Base-by-base conservation (phyloP, 2,113 vertebrate genomes). In the Xenopus laevis region DNA sequence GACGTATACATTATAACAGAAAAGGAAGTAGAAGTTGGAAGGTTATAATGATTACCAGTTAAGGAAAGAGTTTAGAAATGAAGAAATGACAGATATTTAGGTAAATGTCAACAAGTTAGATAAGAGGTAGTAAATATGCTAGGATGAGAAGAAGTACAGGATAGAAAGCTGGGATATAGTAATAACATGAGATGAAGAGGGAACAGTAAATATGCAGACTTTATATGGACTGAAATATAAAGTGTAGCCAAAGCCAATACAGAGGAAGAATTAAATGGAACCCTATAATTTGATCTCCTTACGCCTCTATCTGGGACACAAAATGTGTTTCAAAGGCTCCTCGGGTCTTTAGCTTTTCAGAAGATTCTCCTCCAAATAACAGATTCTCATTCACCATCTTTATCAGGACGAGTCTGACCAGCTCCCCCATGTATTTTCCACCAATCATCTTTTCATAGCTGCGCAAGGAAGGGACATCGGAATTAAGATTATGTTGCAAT, bases 371-470 rank as follows among this genome's bases (percentile, higher is more conserved):
- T 0, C 86, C 92, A 78, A 98, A 98, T 76, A 98, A 91, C 85
- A 98, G 85, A 75, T 94, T 87, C 81, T 99, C 94, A 2, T 98
- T 95, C 80, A 96, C 93, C 68, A 98, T 89, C 83, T 94, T 95
- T 71, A 99, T 86, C 81, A 98, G 83, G 78, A 98, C 92, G 1
- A 98, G 90, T 65, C 95, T 87, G 58, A 96, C 95, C 27, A 98
- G 89, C 87, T 99, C 97, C 0, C 97, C 97, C 95, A 99, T 97
- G 80, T 98, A 98, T 74, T 98, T 98, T 59, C 96, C 96, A 7
- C 96, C 93, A 17, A 98, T 98, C 84, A 97, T 88, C 88, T 99
- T 99, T 86, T 99, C 96, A 0, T 93, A 98, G 65, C 96, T 99
- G 71, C 13, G 23, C 27, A 27, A 16, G 4, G 16, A 0, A 46